Conservation (phyloP, 2,797 vertebrate genomes). For the Picus viridis region DNA sequence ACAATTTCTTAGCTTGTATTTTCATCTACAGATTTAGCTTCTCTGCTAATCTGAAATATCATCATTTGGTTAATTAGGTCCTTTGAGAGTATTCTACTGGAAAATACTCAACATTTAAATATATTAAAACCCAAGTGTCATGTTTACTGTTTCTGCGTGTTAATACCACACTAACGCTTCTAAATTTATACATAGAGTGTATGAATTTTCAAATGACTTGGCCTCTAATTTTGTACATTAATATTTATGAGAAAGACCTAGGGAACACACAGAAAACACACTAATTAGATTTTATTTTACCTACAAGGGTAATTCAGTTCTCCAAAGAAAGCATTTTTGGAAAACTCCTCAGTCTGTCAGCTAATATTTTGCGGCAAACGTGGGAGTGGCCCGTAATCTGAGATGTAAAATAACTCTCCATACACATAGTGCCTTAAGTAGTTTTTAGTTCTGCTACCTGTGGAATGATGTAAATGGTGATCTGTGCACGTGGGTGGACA, state of each 20-base stretch:
- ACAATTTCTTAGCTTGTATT: background rate
- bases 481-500: background rate
- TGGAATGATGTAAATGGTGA: background rate
- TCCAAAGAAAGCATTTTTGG: background rate
- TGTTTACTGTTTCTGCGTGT: conserved; percentile 31
- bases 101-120: conserved; percentile 47
- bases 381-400: conserved; percentile 13
- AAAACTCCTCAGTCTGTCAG: background rate
- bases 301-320: conserved; percentile 14
- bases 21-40: background rate
- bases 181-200: conserved; percentile 18
- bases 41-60: conserved; percentile 34
- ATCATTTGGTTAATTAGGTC: conserved; percentile 56
- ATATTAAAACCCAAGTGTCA: conserved; percentile 35
- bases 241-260: conserved; percentile 37
- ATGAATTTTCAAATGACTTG: conserved; percentile 19
- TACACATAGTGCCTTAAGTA: background rate
- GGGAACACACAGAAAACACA: background rate
- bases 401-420: background rate
- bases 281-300: conserved; percentile 28
- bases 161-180: conserved; percentile 25
- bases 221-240: conserved; percentile 32
- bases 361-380: background rate
- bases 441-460: background rate
- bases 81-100: conserved; percentile 37